phyloP scores from a whole-genome alignment of 2,113 vertebrate species.

The Vombatus ursinus region DNA sequence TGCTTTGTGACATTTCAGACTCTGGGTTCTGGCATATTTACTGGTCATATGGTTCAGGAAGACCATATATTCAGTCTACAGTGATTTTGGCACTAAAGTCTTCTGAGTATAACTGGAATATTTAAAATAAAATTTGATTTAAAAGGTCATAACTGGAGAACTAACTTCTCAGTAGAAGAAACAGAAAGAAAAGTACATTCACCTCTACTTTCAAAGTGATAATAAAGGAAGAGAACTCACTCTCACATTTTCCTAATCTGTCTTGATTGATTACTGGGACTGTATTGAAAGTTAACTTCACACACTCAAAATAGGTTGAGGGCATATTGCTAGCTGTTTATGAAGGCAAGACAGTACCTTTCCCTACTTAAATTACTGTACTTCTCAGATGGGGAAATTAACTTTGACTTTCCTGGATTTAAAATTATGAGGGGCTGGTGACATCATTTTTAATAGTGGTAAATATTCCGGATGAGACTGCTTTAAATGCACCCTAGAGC shows the following conservation, averaged over 20 bases:
- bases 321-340: not conserved
- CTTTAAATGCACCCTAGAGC: not conserved
- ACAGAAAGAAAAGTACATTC: not conserved
- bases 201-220: not conserved
- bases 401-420: not conserved
- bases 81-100: not conserved
- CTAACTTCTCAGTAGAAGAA: not conserved
- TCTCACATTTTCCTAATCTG: not conserved
- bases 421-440: not conserved
- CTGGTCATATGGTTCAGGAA: not conserved
- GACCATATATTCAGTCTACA: not conserved
- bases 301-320: not conserved
- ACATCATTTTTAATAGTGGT: not conserved
- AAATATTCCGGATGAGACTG: not conserved
- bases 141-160: not conserved
- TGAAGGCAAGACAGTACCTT: not conserved
- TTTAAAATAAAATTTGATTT: not conserved
- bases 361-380: not conserved
- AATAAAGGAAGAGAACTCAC: not conserved
- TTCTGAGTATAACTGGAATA: not conserved
- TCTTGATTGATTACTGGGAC: not conserved
- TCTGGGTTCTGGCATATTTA: not conserved
- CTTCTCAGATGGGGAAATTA: not conserved
- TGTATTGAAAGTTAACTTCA: conserved; percentile 30
- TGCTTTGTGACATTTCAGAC: not conserved